Base-by-base conservation (phyloP, 2,888 invertebrate species). In the Ptychoptera contaminata region DNA sequence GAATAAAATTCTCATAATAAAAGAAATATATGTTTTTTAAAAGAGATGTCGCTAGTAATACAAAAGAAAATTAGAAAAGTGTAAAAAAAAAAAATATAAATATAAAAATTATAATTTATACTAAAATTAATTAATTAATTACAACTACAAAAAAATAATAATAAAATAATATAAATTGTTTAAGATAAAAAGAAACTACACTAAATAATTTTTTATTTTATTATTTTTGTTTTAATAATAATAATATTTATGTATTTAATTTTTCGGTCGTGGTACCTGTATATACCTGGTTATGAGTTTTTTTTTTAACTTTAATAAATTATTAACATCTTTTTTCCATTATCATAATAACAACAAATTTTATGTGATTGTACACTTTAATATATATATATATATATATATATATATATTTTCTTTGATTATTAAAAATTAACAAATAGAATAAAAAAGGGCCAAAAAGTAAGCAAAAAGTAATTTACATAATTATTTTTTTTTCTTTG, bases 191-290 rank as follows among this genome's bases (percentile, higher is more conserved):
- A 34, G 8, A 34, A 34, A 34, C n/a, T n/a, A 44, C 44, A 44
- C 40, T 40, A 44, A 40, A 44, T 34, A 34, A 40, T 15, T 40
- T 40, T 44, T 14, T 42, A n/a, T n/a, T n/a, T n/a, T n/a, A n/a
- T n/a, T n/a, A n/a, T n/a, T n/a, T 37, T 11, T 34, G 34, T 38
- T 44, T 46, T 36, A 45, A 45, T 47, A 42, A 23, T 23, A 23
- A 5, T 3, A 46, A 46, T 37, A 37, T 37, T 7, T 30, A 29
- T 37, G 36, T 35, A 45, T 42, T 16, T 42, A 42, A 46, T 39
- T 39, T 47, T 49, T 48, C 48, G 51, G 52, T 52, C 52, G 52
- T 51, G 52, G 52, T 52, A 52, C 52, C 52, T 51, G 52, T 48
- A 23, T 48, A 44, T 44, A 43, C 41, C 40, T 36, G 46, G n/a